These are phyloP conservation scores for Aldabrachelys gigantea DNA, from an alignment of 2,113 vertebrate species.

Conservation along the genomic window DNA sequence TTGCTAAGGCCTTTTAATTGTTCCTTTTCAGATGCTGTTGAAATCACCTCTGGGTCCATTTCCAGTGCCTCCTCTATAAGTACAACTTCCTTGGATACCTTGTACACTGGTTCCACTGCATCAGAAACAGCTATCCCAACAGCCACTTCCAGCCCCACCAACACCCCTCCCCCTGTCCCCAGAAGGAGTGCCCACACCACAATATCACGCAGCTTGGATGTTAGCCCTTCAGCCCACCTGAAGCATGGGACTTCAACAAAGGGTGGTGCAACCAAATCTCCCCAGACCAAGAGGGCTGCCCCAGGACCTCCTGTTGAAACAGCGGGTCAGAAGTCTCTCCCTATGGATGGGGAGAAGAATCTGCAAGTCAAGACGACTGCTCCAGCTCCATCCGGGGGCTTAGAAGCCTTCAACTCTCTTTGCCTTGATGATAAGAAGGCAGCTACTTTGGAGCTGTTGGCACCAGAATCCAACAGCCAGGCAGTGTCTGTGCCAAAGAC, in stretches of 20 bases:
- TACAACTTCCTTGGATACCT: conserved; percentile 88
- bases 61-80: conserved; percentile 84
- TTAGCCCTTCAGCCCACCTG: conserved; percentile 17
- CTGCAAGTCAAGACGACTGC: conserved; percentile 63
- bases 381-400: neutral
- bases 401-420: conserved; percentile 70
- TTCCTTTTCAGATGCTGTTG: conserved; percentile 68
- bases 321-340: conserved; percentile 31
- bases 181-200: conserved; percentile 84
- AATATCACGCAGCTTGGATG: conserved; percentile 57
- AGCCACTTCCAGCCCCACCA: conserved; percentile 82
- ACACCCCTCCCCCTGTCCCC: conserved; percentile 92
- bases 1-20: conserved; percentile 70
- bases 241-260: conserved; percentile 50
- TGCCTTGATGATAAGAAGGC: conserved; percentile 71
- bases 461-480: conserved; percentile 52
- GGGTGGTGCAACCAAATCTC: conserved; percentile 61
- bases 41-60: conserved; percentile 77
- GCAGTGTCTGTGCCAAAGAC: conserved; percentile 82
- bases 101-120: conserved; percentile 84
- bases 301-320: conserved; percentile 36
- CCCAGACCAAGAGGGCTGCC: conserved; percentile 63
- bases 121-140: conserved; percentile 83
- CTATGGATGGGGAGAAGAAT: conserved; percentile 44
- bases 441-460: conserved; percentile 63